Conservation (phyloP, 2,797 vertebrate genomes). For the Nothura maculosa region DNA sequence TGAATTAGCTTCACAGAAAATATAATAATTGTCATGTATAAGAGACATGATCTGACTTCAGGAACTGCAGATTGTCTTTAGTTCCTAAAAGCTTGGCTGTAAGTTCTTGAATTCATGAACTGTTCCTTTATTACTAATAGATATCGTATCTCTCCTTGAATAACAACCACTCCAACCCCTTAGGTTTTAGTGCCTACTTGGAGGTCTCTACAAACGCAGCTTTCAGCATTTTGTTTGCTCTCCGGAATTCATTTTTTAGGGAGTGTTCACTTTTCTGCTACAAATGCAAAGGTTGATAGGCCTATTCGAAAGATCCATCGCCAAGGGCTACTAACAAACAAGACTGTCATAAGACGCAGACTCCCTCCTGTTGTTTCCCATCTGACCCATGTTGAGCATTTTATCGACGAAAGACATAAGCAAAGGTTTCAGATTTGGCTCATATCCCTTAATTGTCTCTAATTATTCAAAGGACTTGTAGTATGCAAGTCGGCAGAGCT, state of each 20-base stretch:
- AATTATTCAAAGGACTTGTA: background rate
- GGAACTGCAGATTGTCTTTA: background rate
- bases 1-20: background rate
- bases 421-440: constrained; percentile 11
- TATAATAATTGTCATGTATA: background rate
- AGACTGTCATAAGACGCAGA: background rate
- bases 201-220: background rate
- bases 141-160: background rate
- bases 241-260: background rate
- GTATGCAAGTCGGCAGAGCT: background rate
- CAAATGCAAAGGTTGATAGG: background rate
- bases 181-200: background rate
- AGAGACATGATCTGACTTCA: background rate
- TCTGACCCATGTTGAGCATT: background rate
- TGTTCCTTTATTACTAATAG: background rate
- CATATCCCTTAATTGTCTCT: background rate
- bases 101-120: background rate
- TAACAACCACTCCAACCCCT: too few relatives aligned
- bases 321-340: background rate
- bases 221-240: background rate
- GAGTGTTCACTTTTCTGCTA: background rate
- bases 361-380: background rate
- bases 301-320: background rate
- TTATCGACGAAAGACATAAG: background rate
- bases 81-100: background rate